Conservation (phyloP, 2,797 vertebrate species). For the Hoplostethus mediterraneus region DNA sequence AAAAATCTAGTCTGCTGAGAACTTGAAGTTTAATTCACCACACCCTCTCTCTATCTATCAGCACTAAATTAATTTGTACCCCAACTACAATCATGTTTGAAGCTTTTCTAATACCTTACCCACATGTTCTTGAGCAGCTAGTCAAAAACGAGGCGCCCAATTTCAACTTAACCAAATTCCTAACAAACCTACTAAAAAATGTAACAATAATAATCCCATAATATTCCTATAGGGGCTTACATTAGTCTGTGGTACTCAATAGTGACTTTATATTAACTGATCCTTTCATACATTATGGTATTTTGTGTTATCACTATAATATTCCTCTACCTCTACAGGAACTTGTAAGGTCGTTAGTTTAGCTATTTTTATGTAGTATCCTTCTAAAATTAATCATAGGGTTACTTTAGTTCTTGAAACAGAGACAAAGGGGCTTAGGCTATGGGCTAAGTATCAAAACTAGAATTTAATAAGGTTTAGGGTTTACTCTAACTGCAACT, state of each 20-base stretch:
- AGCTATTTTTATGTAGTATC: too few relatives aligned
- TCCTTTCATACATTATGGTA: too few relatives aligned
- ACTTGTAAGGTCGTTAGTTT: too few relatives aligned
- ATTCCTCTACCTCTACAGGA: too few relatives aligned
- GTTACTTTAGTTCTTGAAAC: background rate
- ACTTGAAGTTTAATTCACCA: too few relatives aligned
- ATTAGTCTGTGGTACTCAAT: too few relatives aligned
- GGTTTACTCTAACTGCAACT: constrained; percentile 58
- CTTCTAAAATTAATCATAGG: background rate
- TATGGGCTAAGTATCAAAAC: constrained; percentile 48
- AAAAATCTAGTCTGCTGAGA: too few relatives aligned
- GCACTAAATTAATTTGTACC: background rate
- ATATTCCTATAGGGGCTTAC: too few relatives aligned
- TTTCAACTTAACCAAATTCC: background rate
- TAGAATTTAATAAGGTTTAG: constrained; percentile 69
- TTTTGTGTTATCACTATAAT: too few relatives aligned
- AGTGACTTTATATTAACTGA: too few relatives aligned
- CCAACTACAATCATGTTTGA: background rate
- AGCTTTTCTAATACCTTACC: background rate
- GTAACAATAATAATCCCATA: too few relatives aligned
- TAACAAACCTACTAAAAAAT: background rate
- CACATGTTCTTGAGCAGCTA: background rate
- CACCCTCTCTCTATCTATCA: too few relatives aligned
- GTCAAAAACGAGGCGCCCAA: background rate
- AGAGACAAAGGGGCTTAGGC: constrained; percentile 26